phyloP scores from a whole-genome alignment of 2,797 vertebrate species.

The Bucorvus abyssinicus region DNA sequence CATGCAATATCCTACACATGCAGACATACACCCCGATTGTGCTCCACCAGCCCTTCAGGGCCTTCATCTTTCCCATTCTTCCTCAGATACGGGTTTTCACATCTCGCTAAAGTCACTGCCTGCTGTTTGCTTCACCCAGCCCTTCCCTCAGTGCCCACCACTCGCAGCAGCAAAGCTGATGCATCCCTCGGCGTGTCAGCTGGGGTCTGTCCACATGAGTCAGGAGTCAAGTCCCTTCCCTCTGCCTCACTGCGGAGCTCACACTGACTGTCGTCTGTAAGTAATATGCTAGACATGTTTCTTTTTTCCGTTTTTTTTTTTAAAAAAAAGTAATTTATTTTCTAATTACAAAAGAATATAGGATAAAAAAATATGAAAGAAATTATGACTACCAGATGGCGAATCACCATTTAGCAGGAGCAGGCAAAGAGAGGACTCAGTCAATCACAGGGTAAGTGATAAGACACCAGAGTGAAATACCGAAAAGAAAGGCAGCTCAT shows the following conservation, averaged over 20 bases:
- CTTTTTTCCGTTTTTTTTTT: too few species aligned
- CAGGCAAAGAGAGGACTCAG: constrained; percentile 64
- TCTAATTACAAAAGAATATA: constrained; percentile 78
- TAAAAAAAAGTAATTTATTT: constrained; percentile 77
- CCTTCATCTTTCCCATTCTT: background rate
- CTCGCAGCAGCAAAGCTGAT: background rate
- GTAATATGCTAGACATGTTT: constrained; percentile 61
- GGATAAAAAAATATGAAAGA: constrained; percentile 59
- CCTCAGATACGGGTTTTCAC: background rate
- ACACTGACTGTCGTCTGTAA: constrained; percentile 53
- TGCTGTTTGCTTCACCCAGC: background rate
- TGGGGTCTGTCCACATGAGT: background rate
- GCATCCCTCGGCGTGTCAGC: background rate
- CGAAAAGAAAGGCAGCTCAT: constrained; percentile 60
- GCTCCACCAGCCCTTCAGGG: background rate
- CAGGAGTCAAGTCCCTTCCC: constrained; percentile 5
- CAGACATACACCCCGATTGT: background rate
- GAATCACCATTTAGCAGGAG: constrained; percentile 69
- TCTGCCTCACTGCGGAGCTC: background rate
- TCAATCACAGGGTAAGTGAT: constrained; percentile 69
- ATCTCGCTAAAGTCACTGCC: background rate
- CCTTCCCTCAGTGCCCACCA: background rate
- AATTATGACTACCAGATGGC: constrained; percentile 74
- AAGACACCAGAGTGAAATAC: constrained; percentile 65
- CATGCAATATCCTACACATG: background rate